Percentiles rank a stretch among this genome's conserved stretches.
Conservation (phyloP, 2,797 vertebrate genomes). For the Mus minutoides region DNA sequence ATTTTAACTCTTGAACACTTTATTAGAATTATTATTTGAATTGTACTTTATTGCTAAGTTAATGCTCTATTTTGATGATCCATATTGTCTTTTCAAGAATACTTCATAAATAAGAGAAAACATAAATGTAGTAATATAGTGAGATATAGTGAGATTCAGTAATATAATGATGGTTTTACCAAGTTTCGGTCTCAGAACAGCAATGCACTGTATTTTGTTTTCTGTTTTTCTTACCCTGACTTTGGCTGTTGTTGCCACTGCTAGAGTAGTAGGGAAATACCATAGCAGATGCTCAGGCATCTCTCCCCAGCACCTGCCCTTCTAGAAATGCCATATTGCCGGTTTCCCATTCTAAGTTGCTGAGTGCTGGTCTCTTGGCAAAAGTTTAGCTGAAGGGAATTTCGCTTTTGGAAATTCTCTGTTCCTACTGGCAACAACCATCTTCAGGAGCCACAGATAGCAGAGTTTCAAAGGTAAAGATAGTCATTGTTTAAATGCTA, state of each 20-base stretch:
- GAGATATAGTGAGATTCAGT: not conserved
- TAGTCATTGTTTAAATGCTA: not conserved
- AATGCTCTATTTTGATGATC: slow-evolving; percentile 24
- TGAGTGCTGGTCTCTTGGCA: not conserved
- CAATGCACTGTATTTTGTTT: not conserved
- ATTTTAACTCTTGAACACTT: not conserved
- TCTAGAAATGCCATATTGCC: not conserved
- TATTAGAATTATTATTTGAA: slow-evolving; percentile 50
- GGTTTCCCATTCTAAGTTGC: not conserved
- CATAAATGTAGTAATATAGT: not conserved
- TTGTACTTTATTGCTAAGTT: slow-evolving; percentile 21
- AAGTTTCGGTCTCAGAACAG: not conserved
- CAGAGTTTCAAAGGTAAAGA: not conserved
- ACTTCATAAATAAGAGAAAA: slow-evolving; percentile 37
- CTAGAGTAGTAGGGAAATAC: not conserved
- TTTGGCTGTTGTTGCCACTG: not conserved
- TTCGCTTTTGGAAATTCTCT: not conserved
- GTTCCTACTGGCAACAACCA: not conserved
- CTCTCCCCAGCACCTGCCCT: not conserved
- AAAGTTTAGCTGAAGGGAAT: not conserved
- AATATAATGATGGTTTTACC: slow-evolving; percentile 8
- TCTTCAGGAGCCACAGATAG: slow-evolving; percentile 1
- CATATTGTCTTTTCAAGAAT: slow-evolving; percentile 33
- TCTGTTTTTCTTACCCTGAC: not conserved
- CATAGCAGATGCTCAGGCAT: not conserved